These are phyloP conservation scores for Calameuta idolon DNA, from an alignment of 2,888 invertebrate species.

Conservation along the genomic window DNA sequence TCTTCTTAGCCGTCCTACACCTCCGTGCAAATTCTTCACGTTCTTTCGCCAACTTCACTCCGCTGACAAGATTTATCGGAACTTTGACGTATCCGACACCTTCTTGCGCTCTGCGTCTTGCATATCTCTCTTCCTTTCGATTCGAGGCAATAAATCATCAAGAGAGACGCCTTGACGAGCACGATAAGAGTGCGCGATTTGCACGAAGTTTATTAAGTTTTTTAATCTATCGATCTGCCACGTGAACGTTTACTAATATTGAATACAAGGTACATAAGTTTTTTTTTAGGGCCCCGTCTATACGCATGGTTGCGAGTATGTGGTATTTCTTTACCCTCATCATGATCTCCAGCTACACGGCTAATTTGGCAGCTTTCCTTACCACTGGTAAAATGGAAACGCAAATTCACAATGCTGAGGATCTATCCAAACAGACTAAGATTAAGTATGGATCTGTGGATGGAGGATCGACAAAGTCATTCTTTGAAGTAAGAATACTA, in stretches of 20 bases:
- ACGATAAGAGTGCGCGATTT: no score
- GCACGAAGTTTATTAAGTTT: no score
- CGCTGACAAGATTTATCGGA: neutral
- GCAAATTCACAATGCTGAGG: conserved; percentile 95
- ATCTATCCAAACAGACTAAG: conserved; percentile 94
- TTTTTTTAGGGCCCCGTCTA: conserved; percentile 80
- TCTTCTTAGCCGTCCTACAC: neutral
- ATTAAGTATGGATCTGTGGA: conserved; percentile 96
- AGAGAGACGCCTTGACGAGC: neutral
- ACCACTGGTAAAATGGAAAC: conserved; percentile 94
- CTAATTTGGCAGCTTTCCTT: conserved; percentile 93
- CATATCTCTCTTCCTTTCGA: neutral
- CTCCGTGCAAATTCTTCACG: neutral
- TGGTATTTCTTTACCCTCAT: conserved; percentile 97
- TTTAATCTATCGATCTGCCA: no score
- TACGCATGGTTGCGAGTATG: conserved; percentile 90
- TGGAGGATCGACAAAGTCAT: conserved; percentile 93
- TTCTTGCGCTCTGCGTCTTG: neutral
- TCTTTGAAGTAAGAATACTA: conserved; percentile 82
- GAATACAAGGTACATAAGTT: no score
- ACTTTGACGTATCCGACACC: neutral
- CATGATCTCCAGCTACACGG: conserved; percentile 97
- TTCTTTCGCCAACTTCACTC: neutral
- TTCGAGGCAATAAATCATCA: neutral
- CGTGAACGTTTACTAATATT: no score